phyloP scores from a whole-genome alignment of 2,113 vertebrate genomes.

The Mustela nigripes region DNA sequence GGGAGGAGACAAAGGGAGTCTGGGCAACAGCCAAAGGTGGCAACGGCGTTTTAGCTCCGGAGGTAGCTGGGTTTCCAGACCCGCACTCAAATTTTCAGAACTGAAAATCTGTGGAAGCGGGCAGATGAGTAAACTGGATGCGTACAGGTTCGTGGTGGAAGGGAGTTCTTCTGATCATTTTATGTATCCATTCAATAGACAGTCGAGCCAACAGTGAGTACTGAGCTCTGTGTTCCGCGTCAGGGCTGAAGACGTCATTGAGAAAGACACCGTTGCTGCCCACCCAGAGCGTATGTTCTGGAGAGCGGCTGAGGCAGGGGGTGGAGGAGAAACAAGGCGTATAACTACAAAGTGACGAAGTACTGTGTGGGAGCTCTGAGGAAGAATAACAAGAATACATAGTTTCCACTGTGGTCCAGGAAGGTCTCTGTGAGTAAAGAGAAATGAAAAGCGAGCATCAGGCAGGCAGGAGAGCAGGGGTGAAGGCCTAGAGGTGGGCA shows the following conservation, averaged over 20 bases:
- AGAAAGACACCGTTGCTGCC: not conserved
- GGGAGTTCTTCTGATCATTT: not conserved
- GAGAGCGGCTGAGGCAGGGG: not conserved
- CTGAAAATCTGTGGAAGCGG: not conserved
- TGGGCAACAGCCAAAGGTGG: not conserved
- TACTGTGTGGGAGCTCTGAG: not conserved
- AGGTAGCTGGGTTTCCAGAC: not conserved
- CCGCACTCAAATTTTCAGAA: not conserved
- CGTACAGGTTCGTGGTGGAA: not conserved
- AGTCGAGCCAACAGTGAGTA: not conserved
- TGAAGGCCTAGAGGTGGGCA: not conserved
- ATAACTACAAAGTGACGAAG: not conserved
- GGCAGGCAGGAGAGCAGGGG: not conserved
- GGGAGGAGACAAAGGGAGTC: constrained; percentile 31
- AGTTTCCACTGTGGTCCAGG: not conserved
- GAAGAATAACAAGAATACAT: not conserved
- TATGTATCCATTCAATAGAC: not conserved
- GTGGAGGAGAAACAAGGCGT: not conserved
- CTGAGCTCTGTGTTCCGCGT: not conserved
- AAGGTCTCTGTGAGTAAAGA: not conserved
- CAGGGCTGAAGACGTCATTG: not conserved
- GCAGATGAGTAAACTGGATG: not conserved
- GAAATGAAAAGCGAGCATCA: not conserved
- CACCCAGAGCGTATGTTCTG: not conserved
- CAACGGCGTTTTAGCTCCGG: not conserved